Percentiles rank a stretch among this genome's conserved stretches.
Conservation (phyloP, 1,140 invertebrate genomes). For the Drusus annulatus region DNA sequence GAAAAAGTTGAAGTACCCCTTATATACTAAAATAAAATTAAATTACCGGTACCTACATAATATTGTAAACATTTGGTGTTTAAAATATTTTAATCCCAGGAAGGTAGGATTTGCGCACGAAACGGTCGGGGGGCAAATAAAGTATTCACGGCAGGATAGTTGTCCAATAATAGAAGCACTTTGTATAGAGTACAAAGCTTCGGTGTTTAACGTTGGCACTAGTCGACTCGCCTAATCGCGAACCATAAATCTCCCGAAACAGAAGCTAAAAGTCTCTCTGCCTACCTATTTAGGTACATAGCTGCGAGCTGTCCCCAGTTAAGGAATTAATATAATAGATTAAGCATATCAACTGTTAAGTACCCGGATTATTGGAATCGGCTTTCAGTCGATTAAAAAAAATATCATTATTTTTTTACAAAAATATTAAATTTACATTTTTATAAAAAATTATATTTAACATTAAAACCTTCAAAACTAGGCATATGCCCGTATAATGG, state of each 20-base stretch:
- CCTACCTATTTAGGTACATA: not conserved
- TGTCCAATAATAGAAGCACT: slow-evolving; percentile 41
- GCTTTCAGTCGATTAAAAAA: too few relatives aligned
- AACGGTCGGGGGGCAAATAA: slow-evolving; percentile 25
- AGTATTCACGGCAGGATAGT: slow-evolving; percentile 13
- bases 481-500: too few relatives aligned
- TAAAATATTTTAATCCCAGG: slow-evolving; percentile 24
- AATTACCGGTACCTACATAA: not conserved
- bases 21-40: too few relatives aligned
- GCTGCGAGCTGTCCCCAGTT: too few relatives aligned
- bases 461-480: too few relatives aligned
- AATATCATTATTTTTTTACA: too few relatives aligned
- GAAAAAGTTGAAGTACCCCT: too few relatives aligned
- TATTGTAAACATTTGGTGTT: not conserved
- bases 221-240: slow-evolving; percentile 13
- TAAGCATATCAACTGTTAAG: too few relatives aligned
- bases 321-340: too few relatives aligned
- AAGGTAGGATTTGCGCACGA: slow-evolving; percentile 27
- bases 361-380: too few relatives aligned
- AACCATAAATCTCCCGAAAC: slow-evolving; percentile 31
- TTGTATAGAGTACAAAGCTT: slow-evolving; percentile 24
- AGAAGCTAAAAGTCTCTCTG: slow-evolving; percentile 25
- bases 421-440: too few relatives aligned
- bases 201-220: slow-evolving; percentile 9
- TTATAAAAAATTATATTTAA: too few relatives aligned